A percentile compares a stretch with the other conserved stretches of the same genome.
Evolutionary conservation across 2,888 invertebrate genomes (phyloP).

Genomic region (Sthenelais limicola): DNA sequence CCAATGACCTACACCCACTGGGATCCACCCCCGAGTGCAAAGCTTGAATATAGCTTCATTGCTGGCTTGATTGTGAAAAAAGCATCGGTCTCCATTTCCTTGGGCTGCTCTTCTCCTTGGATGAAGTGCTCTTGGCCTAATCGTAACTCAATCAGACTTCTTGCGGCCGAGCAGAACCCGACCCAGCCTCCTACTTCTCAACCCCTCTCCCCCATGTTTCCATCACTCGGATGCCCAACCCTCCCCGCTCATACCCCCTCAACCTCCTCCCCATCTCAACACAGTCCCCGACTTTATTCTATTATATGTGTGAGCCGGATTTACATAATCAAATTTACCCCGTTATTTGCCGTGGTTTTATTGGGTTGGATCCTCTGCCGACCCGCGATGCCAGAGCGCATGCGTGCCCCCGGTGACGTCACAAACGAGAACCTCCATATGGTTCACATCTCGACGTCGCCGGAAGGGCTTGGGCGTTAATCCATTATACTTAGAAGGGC

Average conservation of each 20-base stretch:
- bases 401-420: slow-evolving; percentile 21
- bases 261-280: background rate
- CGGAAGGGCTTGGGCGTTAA: slow-evolving; percentile 12
- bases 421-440: slow-evolving; percentile 16
- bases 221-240: no score
- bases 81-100: no score
- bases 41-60: no score
- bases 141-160: slow-evolving; percentile 18
- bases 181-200: background rate
- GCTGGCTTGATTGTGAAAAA: no score
- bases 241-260: background rate
- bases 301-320: slow-evolving; percentile 28
- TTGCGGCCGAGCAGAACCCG: background rate
- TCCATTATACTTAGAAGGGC: slow-evolving; percentile 26
- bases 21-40: no score
- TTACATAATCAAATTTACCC: slow-evolving; percentile 27
- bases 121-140: slow-evolving; percentile 4
- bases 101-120: background rate
- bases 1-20: no score
- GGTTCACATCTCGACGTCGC: slow-evolving; percentile 1
- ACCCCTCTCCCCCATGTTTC: background rate
- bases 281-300: slow-evolving; percentile 19
- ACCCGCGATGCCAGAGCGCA: slow-evolving; percentile 2
- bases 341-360: slow-evolving; percentile 26
- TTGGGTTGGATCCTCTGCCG: background rate